These are phyloP conservation scores for Anguilla rostrata DNA, from an alignment of 2,113 vertebrate genomes.

Conservation along the genomic window DNA sequence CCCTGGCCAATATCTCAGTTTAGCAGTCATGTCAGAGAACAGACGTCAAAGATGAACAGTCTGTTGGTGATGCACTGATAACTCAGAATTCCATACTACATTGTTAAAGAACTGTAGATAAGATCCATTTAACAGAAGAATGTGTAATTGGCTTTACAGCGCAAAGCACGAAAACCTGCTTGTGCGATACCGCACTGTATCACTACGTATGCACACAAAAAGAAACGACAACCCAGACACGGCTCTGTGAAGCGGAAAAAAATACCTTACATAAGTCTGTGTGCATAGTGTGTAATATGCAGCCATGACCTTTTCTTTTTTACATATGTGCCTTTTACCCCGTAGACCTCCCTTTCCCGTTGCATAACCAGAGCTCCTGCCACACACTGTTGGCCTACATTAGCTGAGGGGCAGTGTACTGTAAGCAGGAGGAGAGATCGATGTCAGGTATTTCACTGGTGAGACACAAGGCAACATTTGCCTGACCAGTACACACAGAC, in stretches of 20 bases:
- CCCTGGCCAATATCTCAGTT: background rate
- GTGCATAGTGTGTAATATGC: background rate
- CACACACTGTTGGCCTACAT: background rate
- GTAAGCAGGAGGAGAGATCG: background rate
- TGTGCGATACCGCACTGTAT: background rate
- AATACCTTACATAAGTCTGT: background rate
- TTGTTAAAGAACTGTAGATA: background rate
- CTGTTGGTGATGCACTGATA: background rate
- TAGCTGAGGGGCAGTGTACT: background rate
- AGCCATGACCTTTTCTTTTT: background rate
- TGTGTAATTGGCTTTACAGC: too few species aligned
- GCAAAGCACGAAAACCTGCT: background rate
- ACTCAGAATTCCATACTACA: background rate
- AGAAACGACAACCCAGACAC: background rate
- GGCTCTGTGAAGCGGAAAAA: background rate
- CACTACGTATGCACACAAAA: background rate
- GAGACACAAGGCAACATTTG: slow-evolving; percentile 45
- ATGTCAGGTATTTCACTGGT: background rate
- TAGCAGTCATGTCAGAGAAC: background rate
- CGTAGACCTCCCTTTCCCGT: background rate
- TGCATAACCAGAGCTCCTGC: background rate
- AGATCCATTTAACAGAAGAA: background rate
- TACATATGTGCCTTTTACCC: background rate
- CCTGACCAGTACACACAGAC: slow-evolving; percentile 40
- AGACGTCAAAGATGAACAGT: background rate